Evolutionary conservation across 1,140 invertebrate species (phyloP).

Genomic region (Cotesia chilonis): DNA sequence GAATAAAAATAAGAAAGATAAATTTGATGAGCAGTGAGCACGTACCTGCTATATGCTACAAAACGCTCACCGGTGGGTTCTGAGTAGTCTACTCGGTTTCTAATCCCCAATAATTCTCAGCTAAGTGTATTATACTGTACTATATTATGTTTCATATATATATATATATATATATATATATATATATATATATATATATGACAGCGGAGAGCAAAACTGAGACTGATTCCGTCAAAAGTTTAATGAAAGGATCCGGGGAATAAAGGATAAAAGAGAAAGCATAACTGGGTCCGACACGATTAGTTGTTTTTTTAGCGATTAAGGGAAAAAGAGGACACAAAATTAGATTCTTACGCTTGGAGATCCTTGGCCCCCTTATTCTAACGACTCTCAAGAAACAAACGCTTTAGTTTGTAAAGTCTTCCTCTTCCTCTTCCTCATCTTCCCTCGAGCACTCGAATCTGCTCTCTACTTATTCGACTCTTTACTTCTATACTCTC

Average conservation of each 20-base stretch:
- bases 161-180: no score
- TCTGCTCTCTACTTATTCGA: background rate
- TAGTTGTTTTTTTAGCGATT: background rate
- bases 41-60: background rate
- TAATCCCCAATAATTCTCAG: background rate
- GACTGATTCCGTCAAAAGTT: background rate
- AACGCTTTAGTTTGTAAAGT: background rate
- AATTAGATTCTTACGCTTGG: conserved; percentile 1
- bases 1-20: background rate
- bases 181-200: no score
- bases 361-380: conserved; percentile 27
- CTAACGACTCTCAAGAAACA: conserved; percentile 19
- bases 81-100: background rate
- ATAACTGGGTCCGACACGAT: background rate
- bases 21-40: background rate
- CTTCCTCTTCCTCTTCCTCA: background rate
- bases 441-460: no score
- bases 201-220: background rate
- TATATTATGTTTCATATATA: no score
- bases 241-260: background rate
- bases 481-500: conserved; percentile 1
- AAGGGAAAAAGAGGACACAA: conserved; percentile 4
- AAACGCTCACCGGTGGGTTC: background rate
- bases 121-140: no score
- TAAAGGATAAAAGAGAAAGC: background rate